Conservation (phyloP, 2,113 vertebrate genomes). For the Varanus komodoensis region DNA sequence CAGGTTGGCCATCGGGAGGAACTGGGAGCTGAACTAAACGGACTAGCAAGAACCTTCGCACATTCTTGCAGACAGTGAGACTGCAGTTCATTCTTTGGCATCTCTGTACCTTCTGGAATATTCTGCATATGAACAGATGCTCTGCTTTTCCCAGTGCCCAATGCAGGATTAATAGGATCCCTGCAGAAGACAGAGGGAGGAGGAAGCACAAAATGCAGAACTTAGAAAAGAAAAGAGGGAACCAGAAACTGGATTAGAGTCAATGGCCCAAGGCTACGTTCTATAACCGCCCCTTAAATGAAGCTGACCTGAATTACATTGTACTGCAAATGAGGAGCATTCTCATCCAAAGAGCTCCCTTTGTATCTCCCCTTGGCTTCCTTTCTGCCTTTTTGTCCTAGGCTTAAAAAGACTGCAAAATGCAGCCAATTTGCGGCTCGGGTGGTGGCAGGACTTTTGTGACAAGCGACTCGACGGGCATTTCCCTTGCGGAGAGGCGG, state of each 20-base stretch:
- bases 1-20: too few relatives aligned
- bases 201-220: background rate
- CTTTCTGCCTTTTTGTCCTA: background rate
- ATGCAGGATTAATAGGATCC: background rate
- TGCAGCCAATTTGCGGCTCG: background rate
- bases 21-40: background rate
- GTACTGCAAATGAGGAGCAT: background rate
- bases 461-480: constrained; percentile 9
- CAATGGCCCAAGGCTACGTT: background rate
- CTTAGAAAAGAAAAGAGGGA: background rate
- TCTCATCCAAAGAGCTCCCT: constrained; percentile 2
- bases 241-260: constrained; percentile 17
- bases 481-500: background rate
- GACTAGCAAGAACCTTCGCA: background rate
- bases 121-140: too few relatives aligned
- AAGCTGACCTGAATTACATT: constrained; percentile 6
- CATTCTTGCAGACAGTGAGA: background rate
- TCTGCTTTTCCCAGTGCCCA: background rate
- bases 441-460: background rate
- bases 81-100: background rate
- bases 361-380: background rate
- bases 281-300: background rate
- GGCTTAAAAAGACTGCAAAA: constrained; percentile 7
- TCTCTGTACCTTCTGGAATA: background rate
- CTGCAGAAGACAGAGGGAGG: background rate